Percentiles rank a stretch among this genome's conserved stretches.
phyloP scores from a whole-genome alignment of 2,888 invertebrate species.

The Drosophila anomalata region DNA sequence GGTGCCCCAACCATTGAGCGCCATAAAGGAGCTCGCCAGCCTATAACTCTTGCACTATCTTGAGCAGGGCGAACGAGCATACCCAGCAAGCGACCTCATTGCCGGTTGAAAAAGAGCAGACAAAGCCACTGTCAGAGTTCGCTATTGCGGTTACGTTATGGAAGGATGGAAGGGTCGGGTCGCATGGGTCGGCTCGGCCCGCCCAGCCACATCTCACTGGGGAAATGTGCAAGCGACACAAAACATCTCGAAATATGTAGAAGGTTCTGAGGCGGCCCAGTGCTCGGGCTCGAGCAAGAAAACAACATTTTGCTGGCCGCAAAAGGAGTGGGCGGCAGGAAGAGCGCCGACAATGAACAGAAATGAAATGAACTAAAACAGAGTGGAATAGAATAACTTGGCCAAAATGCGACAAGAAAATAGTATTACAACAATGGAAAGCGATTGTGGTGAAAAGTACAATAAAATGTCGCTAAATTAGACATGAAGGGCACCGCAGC shows the following conservation, averaged over 20 bases:
- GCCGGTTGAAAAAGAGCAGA: conserved; percentile 72
- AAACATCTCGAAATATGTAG: conserved; percentile 56
- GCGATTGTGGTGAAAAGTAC: conserved; percentile 79
- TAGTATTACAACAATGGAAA: conserved; percentile 80
- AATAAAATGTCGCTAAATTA: conserved; percentile 83
- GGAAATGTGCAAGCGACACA: conserved; percentile 76
- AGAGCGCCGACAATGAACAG: conserved; percentile 46
- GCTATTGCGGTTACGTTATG: conserved; percentile 65
- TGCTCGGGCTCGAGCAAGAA: conserved; percentile 31
- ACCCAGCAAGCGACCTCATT: conserved; percentile 30
- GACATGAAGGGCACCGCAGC: conserved; percentile 82
- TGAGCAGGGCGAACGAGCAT: conserved; percentile 36
- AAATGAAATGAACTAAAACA: conserved; percentile 57
- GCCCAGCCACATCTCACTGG: conserved; percentile 39
- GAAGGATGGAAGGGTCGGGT: conserved; percentile 30
- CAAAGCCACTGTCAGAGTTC: conserved; percentile 72
- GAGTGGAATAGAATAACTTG: conserved; percentile 74
- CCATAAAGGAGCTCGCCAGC: conserved; percentile 52
- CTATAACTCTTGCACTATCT: conserved; percentile 78
- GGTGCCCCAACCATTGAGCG: conserved; percentile 42
- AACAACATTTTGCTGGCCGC: conserved; percentile 53
- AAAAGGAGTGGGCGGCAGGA: conserved; percentile 26
- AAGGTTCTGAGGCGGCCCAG: conserved; percentile 49
- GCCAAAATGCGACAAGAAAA: conserved; percentile 79
- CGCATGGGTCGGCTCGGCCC: conserved; percentile 42